Evolutionary conservation across 2,113 vertebrate species (phyloP).

Genomic region (Variabilichromis moorii): DNA sequence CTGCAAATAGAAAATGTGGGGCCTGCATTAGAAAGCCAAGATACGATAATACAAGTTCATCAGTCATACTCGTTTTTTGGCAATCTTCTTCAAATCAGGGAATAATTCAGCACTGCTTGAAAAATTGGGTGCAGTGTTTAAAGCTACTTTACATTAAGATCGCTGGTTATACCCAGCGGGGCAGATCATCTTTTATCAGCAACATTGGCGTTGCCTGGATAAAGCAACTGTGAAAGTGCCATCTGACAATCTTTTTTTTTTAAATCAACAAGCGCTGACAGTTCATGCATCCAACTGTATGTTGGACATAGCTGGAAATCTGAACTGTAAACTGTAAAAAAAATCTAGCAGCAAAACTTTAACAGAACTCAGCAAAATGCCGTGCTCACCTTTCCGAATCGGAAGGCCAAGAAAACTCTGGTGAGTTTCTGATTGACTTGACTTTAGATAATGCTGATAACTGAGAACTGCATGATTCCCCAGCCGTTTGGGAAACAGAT

Average conservation of each 20-base stretch:
- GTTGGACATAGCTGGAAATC: background rate
- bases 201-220: background rate
- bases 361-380: slow-evolving; percentile 30
- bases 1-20: background rate
- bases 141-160: background rate
- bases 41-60: background rate
- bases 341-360: background rate
- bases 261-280: rapidly evolving
- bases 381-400: slow-evolving; percentile 50
- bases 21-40: background rate
- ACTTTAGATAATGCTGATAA: background rate
- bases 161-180: background rate
- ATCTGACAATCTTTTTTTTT: background rate
- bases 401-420: slow-evolving; percentile 47
- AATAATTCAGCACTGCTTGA: background rate
- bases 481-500: background rate
- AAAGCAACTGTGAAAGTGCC: background rate
- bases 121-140: background rate
- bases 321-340: background rate
- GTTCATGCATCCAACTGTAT: background rate
- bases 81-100: background rate
- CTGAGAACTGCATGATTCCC: background rate
- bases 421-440: slow-evolving; percentile 37
- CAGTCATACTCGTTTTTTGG: background rate
- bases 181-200: background rate